phyloP scores from a whole-genome alignment of 2,888 invertebrate species.

The Morpho deidamia region DNA sequence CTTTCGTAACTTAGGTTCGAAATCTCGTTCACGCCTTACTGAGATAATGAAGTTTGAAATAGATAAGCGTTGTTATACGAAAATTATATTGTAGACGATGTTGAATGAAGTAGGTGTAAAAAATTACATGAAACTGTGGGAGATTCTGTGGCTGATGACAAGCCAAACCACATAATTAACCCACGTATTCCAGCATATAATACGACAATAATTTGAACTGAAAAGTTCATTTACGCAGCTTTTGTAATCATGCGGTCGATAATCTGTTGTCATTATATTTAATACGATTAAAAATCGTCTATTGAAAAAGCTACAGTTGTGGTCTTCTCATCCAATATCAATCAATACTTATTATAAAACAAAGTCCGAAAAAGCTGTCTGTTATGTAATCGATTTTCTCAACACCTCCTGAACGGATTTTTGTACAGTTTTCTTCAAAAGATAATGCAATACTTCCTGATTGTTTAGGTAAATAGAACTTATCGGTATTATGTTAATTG shows the following conservation, averaged over 20 bases:
- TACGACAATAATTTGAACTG: conserved; percentile 15
- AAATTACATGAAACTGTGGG: conserved; percentile 25
- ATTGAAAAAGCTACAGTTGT: too few species aligned
- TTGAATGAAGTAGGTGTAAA: conserved; percentile 19
- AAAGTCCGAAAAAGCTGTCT: too few species aligned
- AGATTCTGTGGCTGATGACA: conserved; percentile 26
- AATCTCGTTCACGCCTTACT: conserved; percentile 10
- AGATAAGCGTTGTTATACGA: conserved; percentile 8
- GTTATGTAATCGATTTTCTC: too few species aligned
- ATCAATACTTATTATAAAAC: too few species aligned
- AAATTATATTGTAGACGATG: conserved; percentile 14
- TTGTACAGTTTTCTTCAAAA: too few species aligned
- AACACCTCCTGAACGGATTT: too few species aligned
- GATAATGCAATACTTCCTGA: too few species aligned
- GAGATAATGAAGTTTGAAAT: conserved; percentile 22
- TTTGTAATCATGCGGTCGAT: conserved; percentile 2
- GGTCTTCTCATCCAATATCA: too few species aligned
- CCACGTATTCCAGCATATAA: conserved; percentile 14
- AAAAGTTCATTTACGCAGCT: conserved; percentile 9
- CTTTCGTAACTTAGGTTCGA: conserved; percentile 13
- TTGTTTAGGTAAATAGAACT: too few species aligned
- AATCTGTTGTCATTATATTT: neutral
- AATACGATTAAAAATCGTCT: neutral
- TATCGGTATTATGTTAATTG: too few species aligned
- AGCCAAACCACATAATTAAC: conserved; percentile 20